Evolutionary conservation across 2,113 vertebrate species (phyloP).

Genomic region (Entomyzon cyanotis): DNA sequence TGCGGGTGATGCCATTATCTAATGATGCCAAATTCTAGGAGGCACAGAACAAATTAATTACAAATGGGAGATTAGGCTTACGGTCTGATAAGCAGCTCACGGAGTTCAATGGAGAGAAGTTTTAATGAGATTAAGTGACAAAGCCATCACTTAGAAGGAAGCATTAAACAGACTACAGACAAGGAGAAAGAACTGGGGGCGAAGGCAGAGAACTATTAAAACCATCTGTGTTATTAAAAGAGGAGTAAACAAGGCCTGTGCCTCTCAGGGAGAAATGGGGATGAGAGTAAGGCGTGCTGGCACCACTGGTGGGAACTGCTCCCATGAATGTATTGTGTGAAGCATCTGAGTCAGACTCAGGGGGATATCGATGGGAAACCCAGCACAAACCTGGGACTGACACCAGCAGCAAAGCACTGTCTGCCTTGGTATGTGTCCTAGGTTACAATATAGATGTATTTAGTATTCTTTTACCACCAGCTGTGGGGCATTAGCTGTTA

Average conservation of each 20-base stretch:
- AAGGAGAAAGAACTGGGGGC: conserved; percentile 23
- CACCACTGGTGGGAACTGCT: background rate
- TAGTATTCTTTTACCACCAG: too few species aligned
- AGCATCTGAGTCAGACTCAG: background rate
- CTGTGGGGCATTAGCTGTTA: too few species aligned
- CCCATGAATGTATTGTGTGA: background rate
- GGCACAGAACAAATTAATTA: conserved; percentile 65
- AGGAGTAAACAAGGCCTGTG: conserved; percentile 43
- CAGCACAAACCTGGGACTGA: background rate
- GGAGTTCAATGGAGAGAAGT: conserved; percentile 45
- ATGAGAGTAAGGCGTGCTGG: background rate
- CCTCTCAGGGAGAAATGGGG: background rate
- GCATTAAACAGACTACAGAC: conserved; percentile 38
- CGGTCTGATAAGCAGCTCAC: conserved; percentile 60
- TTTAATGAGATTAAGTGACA: conserved; percentile 66
- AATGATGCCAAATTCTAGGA: conserved; percentile 57
- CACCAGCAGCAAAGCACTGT: background rate
- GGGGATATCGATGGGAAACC: background rate
- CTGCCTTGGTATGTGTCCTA: background rate
- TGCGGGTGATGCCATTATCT: conserved; percentile 49
- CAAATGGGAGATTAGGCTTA: conserved; percentile 57
- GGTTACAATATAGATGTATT: too few species aligned
- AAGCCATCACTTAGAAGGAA: conserved; percentile 52
- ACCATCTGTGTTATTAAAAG: conserved; percentile 57
- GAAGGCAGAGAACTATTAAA: conserved; percentile 45